Percentiles rank a stretch among this genome's conserved stretches.
Evolutionary conservation across 1,140 invertebrate genomes (phyloP).

Genomic region (Heliconius hewitsoni): DNA sequence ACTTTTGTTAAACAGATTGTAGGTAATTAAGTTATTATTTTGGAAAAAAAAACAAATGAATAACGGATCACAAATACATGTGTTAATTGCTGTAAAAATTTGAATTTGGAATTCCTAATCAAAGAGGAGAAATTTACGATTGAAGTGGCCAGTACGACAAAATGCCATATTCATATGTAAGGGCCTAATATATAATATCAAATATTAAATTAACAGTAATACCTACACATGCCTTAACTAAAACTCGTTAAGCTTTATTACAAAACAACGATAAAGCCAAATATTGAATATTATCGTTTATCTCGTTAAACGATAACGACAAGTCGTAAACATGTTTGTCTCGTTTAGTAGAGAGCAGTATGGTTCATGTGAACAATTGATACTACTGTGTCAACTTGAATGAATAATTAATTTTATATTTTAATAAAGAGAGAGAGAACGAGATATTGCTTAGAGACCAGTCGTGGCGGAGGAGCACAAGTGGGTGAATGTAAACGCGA

Average conservation of each 20-base stretch:
- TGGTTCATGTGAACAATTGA: not conserved
- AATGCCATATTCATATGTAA: too few relatives aligned
- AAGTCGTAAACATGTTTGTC: slow-evolving; percentile 44
- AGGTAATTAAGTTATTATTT: too few relatives aligned
- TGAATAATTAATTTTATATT: not conserved
- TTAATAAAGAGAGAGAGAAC: not conserved
- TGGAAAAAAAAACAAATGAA: too few relatives aligned
- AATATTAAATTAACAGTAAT: slow-evolving; percentile 33
- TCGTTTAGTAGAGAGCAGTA: slow-evolving; percentile 1
- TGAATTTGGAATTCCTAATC: too few relatives aligned
- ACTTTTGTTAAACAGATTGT: too few relatives aligned
- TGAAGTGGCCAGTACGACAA: too few relatives aligned
- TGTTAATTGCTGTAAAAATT: too few relatives aligned
- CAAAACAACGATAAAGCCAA: slow-evolving; percentile 42
- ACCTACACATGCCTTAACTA: slow-evolving; percentile 40
- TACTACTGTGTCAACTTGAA: not conserved
- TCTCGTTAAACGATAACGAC: slow-evolving; percentile 39
- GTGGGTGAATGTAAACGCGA: too few relatives aligned
- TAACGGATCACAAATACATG: too few relatives aligned
- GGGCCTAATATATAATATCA: not conserved
- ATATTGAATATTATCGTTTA: slow-evolving; percentile 47
- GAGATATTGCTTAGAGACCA: not conserved
- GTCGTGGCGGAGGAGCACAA: too few relatives aligned
- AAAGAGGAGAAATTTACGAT: too few relatives aligned
- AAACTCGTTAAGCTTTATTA: slow-evolving; percentile 49